A percentile compares a stretch with the other conserved stretches of the same genome.
phyloP scores from a whole-genome alignment of 2,888 invertebrate genomes.

The Drosophila pseudotalamancana region DNA sequence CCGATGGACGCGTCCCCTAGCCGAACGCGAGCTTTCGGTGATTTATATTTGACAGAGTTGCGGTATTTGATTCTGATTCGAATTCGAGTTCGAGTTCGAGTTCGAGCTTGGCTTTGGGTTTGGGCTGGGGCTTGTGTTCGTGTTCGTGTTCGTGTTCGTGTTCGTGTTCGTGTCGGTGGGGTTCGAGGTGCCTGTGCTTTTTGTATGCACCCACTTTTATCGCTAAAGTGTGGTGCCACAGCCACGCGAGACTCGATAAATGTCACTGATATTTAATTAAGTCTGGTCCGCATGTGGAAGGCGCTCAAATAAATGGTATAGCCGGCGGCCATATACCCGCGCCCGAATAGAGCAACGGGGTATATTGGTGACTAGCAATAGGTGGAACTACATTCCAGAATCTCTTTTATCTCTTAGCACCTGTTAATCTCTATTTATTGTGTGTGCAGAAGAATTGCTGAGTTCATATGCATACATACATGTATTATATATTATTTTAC shows the following conservation, averaged over 20 bases:
- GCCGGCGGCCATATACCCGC: slow-evolving; percentile 18
- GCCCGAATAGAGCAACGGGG: not conserved
- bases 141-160: slow-evolving; percentile 8
- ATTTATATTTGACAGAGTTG: slow-evolving; percentile 74
- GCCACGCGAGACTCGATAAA: slow-evolving; percentile 76
- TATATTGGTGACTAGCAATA: not conserved
- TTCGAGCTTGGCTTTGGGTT: not conserved
- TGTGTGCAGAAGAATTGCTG: too few species aligned
- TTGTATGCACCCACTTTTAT: slow-evolving; percentile 64
- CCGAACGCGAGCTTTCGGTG: slow-evolving; percentile 67
- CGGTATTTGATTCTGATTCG: slow-evolving; percentile 59
- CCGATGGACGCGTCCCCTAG: slow-evolving; percentile 42
- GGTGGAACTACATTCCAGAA: too few species aligned
- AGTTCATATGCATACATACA: too few species aligned
- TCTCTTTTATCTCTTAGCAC: too few species aligned
- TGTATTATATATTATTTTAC: too few species aligned
- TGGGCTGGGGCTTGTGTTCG: too few species aligned
- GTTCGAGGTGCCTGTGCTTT: slow-evolving; percentile 20
- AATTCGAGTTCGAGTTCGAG: slow-evolving; percentile 8
- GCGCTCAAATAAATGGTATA: slow-evolving; percentile 35
- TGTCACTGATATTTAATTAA: slow-evolving; percentile 79
- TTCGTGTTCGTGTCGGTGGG: slow-evolving; percentile 4
- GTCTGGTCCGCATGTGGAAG: slow-evolving; percentile 50
- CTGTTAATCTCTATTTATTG: too few species aligned
- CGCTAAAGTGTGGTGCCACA: slow-evolving; percentile 72